Evolutionary conservation across 2,888 invertebrate genomes (phyloP).

Genomic region (Timema cristinae): DNA sequence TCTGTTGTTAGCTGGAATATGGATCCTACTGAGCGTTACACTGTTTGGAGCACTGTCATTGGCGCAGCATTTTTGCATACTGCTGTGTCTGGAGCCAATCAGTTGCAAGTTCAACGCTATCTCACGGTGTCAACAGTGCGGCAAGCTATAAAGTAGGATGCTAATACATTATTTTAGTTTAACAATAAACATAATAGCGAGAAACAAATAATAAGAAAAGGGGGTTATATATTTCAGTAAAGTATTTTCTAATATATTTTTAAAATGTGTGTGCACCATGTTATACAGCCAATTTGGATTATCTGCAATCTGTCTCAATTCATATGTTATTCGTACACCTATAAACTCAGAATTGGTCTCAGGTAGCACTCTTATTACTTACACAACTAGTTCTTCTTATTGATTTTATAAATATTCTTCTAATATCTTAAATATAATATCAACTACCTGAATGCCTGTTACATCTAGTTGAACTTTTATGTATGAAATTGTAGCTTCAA

Average conservation of each 20-base stretch:
- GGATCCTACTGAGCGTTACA: slow-evolving; percentile 46
- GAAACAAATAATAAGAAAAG: not conserved
- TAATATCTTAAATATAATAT: too few relatives aligned
- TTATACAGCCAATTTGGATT: too few relatives aligned
- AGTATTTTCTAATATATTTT: not conserved
- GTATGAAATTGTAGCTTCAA: too few relatives aligned
- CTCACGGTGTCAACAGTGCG: slow-evolving; percentile 45
- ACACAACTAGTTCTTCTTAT: too few relatives aligned
- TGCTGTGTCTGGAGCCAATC: slow-evolving; percentile 47
- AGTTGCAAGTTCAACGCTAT: slow-evolving; percentile 50
- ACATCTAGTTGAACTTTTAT: too few relatives aligned
- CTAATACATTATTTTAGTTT: not conserved
- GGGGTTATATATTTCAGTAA: not conserved
- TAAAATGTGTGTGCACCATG: not conserved
- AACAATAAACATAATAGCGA: not conserved
- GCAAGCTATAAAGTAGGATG: slow-evolving; percentile 43
- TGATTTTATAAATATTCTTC: too few relatives aligned
- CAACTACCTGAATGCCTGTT: too few relatives aligned
- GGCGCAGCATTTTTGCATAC: slow-evolving; percentile 43
- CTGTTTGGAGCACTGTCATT: slow-evolving; percentile 46
- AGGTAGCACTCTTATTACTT: too few relatives aligned
- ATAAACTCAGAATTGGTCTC: too few relatives aligned
- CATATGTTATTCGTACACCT: too few relatives aligned
- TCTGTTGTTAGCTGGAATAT: slow-evolving; percentile 41
- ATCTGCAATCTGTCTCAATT: too few relatives aligned